Evolutionary conservation across 2,797 vertebrate species (phyloP), one percentile per base, ranked within the genome.

Genomic region (Lophius americanus): DNA sequence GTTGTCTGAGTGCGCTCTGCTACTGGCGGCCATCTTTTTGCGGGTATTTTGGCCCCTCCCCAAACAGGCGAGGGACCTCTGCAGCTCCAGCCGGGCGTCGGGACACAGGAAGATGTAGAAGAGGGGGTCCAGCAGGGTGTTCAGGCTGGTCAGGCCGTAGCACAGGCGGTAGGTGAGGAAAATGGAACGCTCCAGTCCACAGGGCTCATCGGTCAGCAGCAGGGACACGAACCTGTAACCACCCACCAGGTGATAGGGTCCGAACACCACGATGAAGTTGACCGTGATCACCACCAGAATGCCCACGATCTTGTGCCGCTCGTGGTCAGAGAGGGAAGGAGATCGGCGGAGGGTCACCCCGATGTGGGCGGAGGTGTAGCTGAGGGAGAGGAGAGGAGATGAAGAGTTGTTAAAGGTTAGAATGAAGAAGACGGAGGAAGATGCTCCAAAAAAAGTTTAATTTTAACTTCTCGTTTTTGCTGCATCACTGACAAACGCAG

Each of bases 51-150:
- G 72, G 1, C 83, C 72, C 38, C 67, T 58, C 33, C 85, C 81
- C 50, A 91, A 56, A 62, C 93, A 93, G 37, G 90, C 73, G 59
- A 94, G 74, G 4, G 93, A 93, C 67, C 79, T 88, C 13, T 90
- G 91, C 10, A 95, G 90, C 80, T 94, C 91, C 9, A 91, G 79
- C 0, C 92, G 88, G 36, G 92, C 93, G 7, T 94, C 86, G 0
- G 90, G 69, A 65, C 93, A 94, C 64, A 95, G 81, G 66, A 94
- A 94, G 56, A 94, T 93, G 79, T 95, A 95, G 78, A 95, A 93
- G 57, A 94, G 92, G 0, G 94, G 94, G 75, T 94, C 90, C 68
- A 95, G 87, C 38, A 94, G 69, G 13, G 92, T 94, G 85, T 95
- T 94, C 41, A 95, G 90, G 78, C 92, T 94, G 76, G 93, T 94